Evolutionary conservation across 1,140 invertebrate species (phyloP), one percentile per base, ranked within the genome.

Genomic region (Brachionus koreanus): DNA sequence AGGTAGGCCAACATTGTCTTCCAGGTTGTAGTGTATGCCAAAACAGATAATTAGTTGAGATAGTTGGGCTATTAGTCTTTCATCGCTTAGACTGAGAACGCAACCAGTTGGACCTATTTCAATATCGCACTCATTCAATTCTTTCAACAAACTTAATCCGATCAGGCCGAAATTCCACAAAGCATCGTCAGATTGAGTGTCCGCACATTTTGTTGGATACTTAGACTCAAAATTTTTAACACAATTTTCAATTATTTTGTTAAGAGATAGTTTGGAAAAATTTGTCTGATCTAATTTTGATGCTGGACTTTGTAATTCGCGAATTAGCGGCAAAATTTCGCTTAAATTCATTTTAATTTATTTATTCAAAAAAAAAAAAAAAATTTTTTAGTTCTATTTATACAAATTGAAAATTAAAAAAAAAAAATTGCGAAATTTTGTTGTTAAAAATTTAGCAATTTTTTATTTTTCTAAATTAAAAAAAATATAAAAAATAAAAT

Each of bases 11-110:
- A 94, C 85, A 3, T 92, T 91, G 49, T 91, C 90, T 82, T 92
- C 86, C n/a, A 93, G 85, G 85, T 91, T 91, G 49, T 91, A 90
- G 67, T 90, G 87, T 46, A 93, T 89, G 83, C 92, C 93, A 63
- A 93, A 86, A 33, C 89, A 90, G 7, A 91, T 87, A 76, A 92
- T 85, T 83, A 92, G 87, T 87, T 93, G 90, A 46, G 92, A 82
- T 49, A 85, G 85, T 39, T 85, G 86, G 29, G 84, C 82, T n/a
- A 90, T 72, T 7, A 83, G 84, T 77, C 86, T 87, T 76, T 89
- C 86, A 65, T 88, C 86, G 12, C 83, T 84, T 33, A 90, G 83
- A 83, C 88, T 89, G 7, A 90, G 83, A 13, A 61, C 25, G 5
- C 49, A 57, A 10, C 33, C 33, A 43, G 10, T 37, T 33, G 33